Conservation (phyloP, 1,140 invertebrate genomes). For the Hetaerina americana region DNA sequence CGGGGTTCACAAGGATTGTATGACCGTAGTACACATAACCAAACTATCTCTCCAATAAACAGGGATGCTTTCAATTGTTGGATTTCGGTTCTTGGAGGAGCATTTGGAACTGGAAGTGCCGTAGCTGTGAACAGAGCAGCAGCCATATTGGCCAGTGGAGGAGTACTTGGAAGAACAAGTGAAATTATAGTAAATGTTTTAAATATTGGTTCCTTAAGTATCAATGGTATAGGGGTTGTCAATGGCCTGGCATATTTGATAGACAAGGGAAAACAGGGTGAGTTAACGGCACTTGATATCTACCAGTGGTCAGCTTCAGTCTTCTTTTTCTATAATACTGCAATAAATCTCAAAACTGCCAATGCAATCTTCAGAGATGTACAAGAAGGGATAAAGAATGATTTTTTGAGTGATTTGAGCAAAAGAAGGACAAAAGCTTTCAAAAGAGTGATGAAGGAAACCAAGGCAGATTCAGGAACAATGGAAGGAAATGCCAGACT, state of each 20-base stretch:
- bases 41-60: neutral
- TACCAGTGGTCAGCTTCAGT: neutral
- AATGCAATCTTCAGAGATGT: neutral
- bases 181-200: neutral
- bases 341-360: neutral
- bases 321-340: neutral
- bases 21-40: neutral
- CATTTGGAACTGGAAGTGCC: neutral
- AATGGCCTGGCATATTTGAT: neutral
- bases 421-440: neutral
- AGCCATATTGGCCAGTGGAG: neutral
- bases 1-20: neutral
- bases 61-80: neutral
- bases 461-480: too few species aligned
- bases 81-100: neutral
- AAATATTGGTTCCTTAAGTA: neutral
- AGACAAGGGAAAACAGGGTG: neutral
- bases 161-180: neutral
- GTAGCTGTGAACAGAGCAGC: neutral
- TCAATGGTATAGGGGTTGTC: neutral
- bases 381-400: neutral
- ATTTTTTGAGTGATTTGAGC: neutral
- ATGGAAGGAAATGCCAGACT: neutral
- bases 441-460: neutral
- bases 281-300: neutral